Base-by-base conservation (phyloP, 1,140 invertebrate species). In the Lineus longissimus region DNA sequence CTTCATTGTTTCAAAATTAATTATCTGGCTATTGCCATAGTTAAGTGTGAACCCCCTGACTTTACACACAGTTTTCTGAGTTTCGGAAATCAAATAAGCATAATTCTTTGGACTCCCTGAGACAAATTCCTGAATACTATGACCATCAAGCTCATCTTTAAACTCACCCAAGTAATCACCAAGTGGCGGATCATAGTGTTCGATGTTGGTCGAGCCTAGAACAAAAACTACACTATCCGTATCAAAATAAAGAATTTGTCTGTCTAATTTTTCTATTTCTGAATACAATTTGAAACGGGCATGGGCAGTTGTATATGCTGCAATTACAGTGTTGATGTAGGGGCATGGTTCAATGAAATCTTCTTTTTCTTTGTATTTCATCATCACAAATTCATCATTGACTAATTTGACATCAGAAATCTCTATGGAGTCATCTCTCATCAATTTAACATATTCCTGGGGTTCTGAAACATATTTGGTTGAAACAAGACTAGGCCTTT, bases 81-180 rank as follows among this genome's bases (percentile, higher is more conserved):
- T 17, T 13, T 15, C 15, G 51, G 17, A 17, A 7, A 7, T 27
- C 23, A 19, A 47, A 36, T 60, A 69, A 2, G 57, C 61, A 56
- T 69, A 69, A 25, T 69, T 66, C 30, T 69, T 69, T 2, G 67
- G 61, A 17, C 67, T 58, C 6, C 60, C 65, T 4, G 64, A 59
- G 9, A 69, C 67, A 45, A 69, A 63, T n/a, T 40, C 22, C 1
- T 51, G 55, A 2, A 59, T 61, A 0, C 15, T 1, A 9, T 66
- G 54, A 55, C 41, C 55, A 11, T 55, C 55, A 19, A 54, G 1
- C 29, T 79, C 72, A 63, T 77, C 71, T 9, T 70, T 77, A 61
- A 76, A 57, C 19, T 78, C 74, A 0, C 77, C 77, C 7, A 82
- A 33, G 67, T 71, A 74, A 36, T 60, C 56, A 19, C 76, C 76